Conservation (phyloP, 2,797 vertebrate species). For the Myotis vivesi region DNA sequence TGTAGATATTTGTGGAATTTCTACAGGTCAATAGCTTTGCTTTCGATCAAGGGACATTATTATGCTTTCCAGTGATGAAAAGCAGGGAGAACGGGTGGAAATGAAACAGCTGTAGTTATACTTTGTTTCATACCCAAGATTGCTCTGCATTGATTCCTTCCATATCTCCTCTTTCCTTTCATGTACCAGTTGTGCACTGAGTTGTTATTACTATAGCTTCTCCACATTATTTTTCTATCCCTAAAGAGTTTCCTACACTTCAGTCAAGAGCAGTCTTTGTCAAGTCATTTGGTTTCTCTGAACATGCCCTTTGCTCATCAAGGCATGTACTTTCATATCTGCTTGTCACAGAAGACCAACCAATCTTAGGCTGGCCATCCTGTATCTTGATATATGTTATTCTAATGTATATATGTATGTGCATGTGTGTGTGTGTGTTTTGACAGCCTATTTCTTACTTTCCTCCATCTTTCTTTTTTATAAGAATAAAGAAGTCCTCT, state of each 20-base stretch:
- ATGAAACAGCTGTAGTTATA: background rate
- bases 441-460: background rate
- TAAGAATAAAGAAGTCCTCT: background rate
- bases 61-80: background rate
- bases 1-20: slow-evolving; percentile 18
- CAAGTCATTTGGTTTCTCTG: background rate
- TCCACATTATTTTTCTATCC: background rate
- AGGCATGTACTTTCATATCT: background rate
- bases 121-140: background rate
- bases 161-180: background rate
- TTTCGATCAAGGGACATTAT: background rate
- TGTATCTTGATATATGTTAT: background rate
- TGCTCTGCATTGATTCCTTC: slow-evolving; percentile 2
- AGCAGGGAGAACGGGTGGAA: background rate
- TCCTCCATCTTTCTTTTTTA: background rate
- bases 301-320: background rate
- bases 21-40: background rate
- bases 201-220: slow-evolving; percentile 21
- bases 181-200: background rate
- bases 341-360: background rate
- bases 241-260: background rate
- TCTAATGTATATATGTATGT: background rate
- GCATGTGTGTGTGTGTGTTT: background rate
- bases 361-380: background rate
- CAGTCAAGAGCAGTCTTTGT: background rate